These are phyloP conservation scores for Conomelus anceps DNA, from an alignment of 2,888 invertebrate species.

Conservation along the genomic window DNA sequence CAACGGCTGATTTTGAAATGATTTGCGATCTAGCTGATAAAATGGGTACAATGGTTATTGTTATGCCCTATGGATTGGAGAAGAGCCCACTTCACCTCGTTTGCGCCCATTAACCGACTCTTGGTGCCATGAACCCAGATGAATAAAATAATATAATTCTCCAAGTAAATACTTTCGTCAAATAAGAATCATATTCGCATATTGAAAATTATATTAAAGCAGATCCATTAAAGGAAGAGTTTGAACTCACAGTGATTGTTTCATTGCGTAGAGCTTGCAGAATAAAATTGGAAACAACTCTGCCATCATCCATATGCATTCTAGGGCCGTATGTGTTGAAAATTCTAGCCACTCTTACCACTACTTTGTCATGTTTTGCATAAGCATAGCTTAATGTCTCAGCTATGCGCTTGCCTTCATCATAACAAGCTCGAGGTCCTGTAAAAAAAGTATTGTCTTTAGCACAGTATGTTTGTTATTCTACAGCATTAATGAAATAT, in stretches of 20 bases:
- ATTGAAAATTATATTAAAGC: neutral
- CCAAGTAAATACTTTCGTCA: too few relatives aligned
- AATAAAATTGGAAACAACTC: conserved; percentile 98
- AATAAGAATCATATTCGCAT: too few relatives aligned
- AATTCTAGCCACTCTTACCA: conserved; percentile 93
- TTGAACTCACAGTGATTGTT: conserved; percentile 74
- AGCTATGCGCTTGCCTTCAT: conserved; percentile 98
- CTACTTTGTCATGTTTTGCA: conserved; percentile 91
- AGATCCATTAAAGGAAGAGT: neutral
- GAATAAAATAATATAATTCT: too few relatives aligned
- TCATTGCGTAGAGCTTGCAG: conserved; percentile 92
- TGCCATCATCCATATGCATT: conserved; percentile 98
- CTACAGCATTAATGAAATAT: too few relatives aligned
- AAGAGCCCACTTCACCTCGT: too few relatives aligned
- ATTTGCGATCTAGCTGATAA: too few relatives aligned
- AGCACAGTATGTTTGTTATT: too few relatives aligned
- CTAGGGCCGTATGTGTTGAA: conserved; percentile 98
- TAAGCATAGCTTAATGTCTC: conserved; percentile 96
- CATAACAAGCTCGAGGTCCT: conserved; percentile 95
- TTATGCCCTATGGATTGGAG: too few relatives aligned
- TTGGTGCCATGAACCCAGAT: too few relatives aligned
- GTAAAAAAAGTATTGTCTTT: conserved; percentile 34
- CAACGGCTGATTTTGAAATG: too few relatives aligned
- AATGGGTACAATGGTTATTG: too few relatives aligned
- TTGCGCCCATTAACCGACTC: too few relatives aligned